Conservation (phyloP, 2,888 invertebrate genomes). For the Acleris laterana region DNA sequence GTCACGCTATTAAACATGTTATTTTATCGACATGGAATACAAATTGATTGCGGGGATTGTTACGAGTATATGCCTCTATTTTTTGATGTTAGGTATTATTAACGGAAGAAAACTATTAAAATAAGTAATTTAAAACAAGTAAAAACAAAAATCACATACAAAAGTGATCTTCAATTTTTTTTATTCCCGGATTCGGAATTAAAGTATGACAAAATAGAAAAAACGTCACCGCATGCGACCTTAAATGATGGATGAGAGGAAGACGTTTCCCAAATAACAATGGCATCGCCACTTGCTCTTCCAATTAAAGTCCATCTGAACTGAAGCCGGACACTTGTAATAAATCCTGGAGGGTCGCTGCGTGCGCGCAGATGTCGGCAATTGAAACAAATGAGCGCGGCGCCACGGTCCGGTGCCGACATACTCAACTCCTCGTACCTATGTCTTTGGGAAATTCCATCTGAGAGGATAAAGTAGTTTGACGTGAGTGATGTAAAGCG, state of each 20-base stretch:
- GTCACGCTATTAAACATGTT: not conserved
- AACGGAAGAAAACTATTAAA: not conserved
- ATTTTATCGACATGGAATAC: not conserved
- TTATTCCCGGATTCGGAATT: not conserved
- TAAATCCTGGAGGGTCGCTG: slow-evolving; percentile 27
- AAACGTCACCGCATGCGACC: not conserved
- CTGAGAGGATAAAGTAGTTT: too few relatives aligned
- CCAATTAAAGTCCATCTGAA: slow-evolving; percentile 28
- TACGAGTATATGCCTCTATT: not conserved
- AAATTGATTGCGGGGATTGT: not conserved
- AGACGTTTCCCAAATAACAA: slow-evolving; percentile 16
- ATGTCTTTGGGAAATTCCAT: too few relatives aligned
- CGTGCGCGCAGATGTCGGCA: slow-evolving; percentile 27
- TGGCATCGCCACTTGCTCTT: slow-evolving; percentile 23
- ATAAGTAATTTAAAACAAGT: too few relatives aligned
- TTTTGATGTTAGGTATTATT: not conserved
- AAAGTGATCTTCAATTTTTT: too few relatives aligned
- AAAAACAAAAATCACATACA: too few relatives aligned
- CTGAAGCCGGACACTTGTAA: slow-evolving; percentile 18
- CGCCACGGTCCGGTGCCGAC: slow-evolving; percentile 22
- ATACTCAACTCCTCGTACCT: not conserved
- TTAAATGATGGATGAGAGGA: not conserved
- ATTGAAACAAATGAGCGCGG: slow-evolving; percentile 38
- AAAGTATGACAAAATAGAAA: not conserved
- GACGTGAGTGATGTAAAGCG: too few relatives aligned